phyloP scores from a whole-genome alignment of 1,140 invertebrate species.

The Drosophila takahashii region DNA sequence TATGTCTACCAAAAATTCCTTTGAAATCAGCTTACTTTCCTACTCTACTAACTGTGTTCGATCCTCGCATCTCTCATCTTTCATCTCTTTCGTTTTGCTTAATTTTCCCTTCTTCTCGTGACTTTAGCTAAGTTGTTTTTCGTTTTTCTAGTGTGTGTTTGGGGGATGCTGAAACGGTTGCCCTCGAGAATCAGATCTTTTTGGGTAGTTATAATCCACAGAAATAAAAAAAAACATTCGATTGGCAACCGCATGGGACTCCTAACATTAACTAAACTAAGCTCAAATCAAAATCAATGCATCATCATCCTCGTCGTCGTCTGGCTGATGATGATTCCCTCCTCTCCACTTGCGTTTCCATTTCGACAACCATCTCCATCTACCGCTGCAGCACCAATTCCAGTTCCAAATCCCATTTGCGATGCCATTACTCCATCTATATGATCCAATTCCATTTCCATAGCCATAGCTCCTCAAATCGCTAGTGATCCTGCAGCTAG shows the following conservation, averaged over 20 bases:
- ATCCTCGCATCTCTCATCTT: background rate
- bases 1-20: conserved; percentile 34
- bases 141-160: conserved; percentile 7
- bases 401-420: background rate
- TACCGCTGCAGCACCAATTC: conserved; percentile 18
- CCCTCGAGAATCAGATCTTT: background rate
- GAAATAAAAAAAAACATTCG: background rate
- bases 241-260: conserved; percentile 7
- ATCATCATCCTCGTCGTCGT: conserved; percentile 35
- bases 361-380: conserved; percentile 16
- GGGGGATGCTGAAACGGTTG: conserved; percentile 1
- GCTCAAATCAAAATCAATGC: conserved; percentile 46
- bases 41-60: background rate
- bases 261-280: conserved; percentile 37
- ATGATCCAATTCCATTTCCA: background rate
- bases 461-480: conserved; percentile 10
- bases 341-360: conserved; percentile 15
- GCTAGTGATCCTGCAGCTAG: conserved; percentile 23
- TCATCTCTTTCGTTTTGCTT: conserved; percentile 8
- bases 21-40: conserved; percentile 8
- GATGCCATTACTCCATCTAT: background rate
- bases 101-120: conserved; percentile 4
- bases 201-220: background rate
- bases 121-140: conserved; percentile 15
- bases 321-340: background rate